Percentiles rank a stretch among this genome's conserved stretches.
These are phyloP conservation scores for Altica lythri DNA, from an alignment of 2,888 invertebrate species.

Conservation along the genomic window DNA sequence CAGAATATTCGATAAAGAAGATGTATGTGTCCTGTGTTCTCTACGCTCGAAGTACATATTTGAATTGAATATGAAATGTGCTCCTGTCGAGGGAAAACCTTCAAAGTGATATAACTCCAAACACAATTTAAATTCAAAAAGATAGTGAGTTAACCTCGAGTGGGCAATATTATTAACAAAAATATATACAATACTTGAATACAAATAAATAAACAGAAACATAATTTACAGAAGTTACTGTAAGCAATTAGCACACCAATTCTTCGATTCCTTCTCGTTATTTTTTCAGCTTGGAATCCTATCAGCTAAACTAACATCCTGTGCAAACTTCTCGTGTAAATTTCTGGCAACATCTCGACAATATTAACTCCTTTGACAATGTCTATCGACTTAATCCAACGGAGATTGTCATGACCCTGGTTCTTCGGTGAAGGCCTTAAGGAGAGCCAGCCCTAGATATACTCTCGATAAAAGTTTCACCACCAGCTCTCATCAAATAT, in stretches of 20 bases:
- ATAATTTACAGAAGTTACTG: neutral
- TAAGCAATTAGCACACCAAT: neutral
- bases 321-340: neutral
- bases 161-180: too few relatives aligned
- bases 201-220: too few relatives aligned
- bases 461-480: conserved; percentile 22
- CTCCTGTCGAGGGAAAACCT: neutral
- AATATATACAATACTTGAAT: too few relatives aligned
- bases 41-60: neutral
- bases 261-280: neutral
- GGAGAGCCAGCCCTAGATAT: conserved; percentile 23
- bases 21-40: conserved; percentile 15
- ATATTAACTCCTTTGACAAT: conserved; percentile 9
- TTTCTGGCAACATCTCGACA: conserved; percentile 10
- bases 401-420: conserved; percentile 5
- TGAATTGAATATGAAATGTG: conserved; percentile 19
- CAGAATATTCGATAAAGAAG: conserved; percentile 24
- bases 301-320: conserved; percentile 9
- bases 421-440: conserved; percentile 2
- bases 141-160: too few relatives aligned
- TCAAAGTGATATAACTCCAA: conserved; percentile 6
- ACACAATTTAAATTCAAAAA: conserved; percentile 1
- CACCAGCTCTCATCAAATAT: conserved; percentile 29
- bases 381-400: conserved; percentile 6
- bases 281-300: too few relatives aligned